Percentiles rank a stretch among this genome's conserved stretches.
These are phyloP conservation scores for Sebastes schlegelii DNA, from an alignment of 2,113 vertebrate species.

Conservation along the genomic window DNA sequence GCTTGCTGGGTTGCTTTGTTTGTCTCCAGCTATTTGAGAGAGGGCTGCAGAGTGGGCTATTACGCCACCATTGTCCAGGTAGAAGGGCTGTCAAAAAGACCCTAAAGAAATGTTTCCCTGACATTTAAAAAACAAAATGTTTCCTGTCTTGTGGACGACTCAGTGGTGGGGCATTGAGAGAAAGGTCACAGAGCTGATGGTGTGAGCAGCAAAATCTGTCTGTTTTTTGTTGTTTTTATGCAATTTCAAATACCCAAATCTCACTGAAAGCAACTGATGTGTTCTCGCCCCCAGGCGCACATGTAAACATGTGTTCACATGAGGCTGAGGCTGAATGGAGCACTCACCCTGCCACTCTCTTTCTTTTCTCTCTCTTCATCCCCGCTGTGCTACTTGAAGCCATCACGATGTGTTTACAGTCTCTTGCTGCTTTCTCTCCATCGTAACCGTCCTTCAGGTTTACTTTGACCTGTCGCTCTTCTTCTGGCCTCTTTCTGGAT, in stretches of 20 bases:
- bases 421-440: neutral
- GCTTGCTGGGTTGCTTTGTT: neutral
- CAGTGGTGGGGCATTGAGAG: neutral
- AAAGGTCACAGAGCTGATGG: slow-evolving; percentile 12
- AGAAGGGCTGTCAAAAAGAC: slow-evolving; percentile 28
- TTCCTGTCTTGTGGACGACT: neutral
- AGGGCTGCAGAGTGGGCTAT: slow-evolving; percentile 34
- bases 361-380: slow-evolving; percentile 2
- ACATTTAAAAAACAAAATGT: neutral
- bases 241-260: slow-evolving; percentile 22
- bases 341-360: neutral
- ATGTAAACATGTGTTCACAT: slow-evolving; percentile 32
- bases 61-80: slow-evolving; percentile 33
- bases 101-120: neutral
- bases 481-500: neutral
- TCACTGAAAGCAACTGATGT: slow-evolving; percentile 11
- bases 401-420: neutral
- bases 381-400: slow-evolving; percentile 16
- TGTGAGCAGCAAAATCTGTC: neutral
- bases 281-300: neutral
- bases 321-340: neutral
- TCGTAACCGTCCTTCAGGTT: neutral
- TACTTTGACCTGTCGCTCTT: slow-evolving; percentile 16
- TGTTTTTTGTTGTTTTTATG: slow-evolving; percentile 20
- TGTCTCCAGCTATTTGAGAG: neutral